Evolutionary conservation across 2,113 vertebrate species (phyloP), one percentile per base, ranked within the genome.

Genomic region (Leuciscus idus): DNA sequence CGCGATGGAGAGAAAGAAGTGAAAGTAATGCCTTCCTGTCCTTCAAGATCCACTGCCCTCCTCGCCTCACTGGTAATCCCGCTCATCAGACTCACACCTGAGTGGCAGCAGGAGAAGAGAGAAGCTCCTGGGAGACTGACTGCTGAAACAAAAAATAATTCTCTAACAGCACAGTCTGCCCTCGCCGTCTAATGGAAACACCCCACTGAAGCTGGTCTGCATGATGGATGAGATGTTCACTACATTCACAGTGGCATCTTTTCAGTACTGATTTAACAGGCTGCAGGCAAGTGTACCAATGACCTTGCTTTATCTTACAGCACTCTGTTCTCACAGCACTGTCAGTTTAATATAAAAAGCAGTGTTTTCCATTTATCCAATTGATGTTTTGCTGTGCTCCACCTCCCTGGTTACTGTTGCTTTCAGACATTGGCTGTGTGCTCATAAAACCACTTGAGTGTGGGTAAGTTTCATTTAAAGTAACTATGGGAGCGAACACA

Each of bases 1-100:
- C 3, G 1, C 26, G 6, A 50, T 8, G 70, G 70, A 43, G 36
- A 77, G 36, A 68, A 48, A 64, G 17, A 70, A 88, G 17, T 74
- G 30, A n/a, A 28, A 73, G 23, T 84, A 84, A 90, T 72, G 87
- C 46, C 55, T 33, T 46, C 81, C 86, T 82, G 89, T 88, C 84
- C 84, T 89, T 89, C 79, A 84, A 87, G 81, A 88, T 33, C 87
- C 90, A 36, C 84, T 33, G 87, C 84, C 81, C 88, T 73, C 62
- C 28, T 82, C 30, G 73, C 83, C 76, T 88, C 68, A 84, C 75
- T 87, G 88, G 50, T 85, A 83, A 88, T 88, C 75, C 84, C 75
- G 75, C 84, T 90, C 82, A 90, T 91, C 91, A 89, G 85, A 90
- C 68, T 46, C 83, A 13, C 76, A 84, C 81, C 75, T 73, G 89